These are phyloP conservation scores for Ericerus pela DNA, from an alignment of 1,140 invertebrate species.

Conservation along the genomic window DNA sequence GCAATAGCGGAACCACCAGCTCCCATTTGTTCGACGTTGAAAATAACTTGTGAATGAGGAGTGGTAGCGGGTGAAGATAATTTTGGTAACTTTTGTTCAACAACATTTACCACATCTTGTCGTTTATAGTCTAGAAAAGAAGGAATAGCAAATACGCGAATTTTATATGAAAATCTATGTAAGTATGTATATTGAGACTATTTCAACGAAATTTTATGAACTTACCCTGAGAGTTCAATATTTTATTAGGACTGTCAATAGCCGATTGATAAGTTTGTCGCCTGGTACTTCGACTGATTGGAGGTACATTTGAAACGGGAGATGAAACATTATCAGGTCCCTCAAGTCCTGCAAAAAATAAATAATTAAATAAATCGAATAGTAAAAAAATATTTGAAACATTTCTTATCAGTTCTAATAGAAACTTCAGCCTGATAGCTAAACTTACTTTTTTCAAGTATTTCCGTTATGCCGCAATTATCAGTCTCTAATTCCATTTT, in stretches of 20 bases:
- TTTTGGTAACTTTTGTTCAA: neutral
- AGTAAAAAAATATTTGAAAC: no score
- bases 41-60: conserved; percentile 1
- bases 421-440: neutral
- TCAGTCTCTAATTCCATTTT: conserved; percentile 97
- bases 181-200: neutral
- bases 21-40: conserved; percentile 30
- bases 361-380: neutral
- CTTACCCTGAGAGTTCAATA: neutral
- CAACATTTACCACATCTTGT: neutral
- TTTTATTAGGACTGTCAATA: neutral
- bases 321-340: neutral
- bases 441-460: conserved; percentile 63
- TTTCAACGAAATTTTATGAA: no score
- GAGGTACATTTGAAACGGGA: neutral
- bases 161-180: neutral
- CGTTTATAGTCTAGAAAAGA: neutral
- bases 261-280: neutral
- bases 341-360: neutral
- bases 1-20: conserved; percentile 76
- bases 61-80: neutral
- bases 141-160: neutral
- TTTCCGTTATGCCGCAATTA: conserved; percentile 93
- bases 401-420: no score
- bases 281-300: neutral